Conservation (phyloP, 1,140 invertebrate species). For the Trichonephila clavipes region DNA sequence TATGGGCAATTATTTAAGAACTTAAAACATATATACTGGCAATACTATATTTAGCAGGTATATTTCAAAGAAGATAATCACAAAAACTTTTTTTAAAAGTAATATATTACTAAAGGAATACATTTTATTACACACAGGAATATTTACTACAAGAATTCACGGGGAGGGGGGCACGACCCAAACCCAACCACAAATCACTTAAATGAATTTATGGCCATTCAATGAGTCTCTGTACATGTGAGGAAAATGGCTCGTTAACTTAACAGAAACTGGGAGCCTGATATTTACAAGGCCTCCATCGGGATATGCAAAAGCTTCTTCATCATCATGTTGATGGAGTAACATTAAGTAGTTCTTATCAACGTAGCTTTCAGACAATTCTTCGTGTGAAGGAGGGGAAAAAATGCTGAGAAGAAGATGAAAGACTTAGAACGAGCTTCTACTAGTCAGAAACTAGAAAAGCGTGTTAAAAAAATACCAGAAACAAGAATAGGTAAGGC, state of each 20-base stretch:
- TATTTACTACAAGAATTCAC: background rate
- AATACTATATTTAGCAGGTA: too few relatives aligned
- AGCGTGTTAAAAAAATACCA: constrained; percentile 15
- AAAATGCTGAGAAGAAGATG: constrained; percentile 19
- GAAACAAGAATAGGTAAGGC: constrained; percentile 52
- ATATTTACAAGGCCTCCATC: constrained; percentile 37
- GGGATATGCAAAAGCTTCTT: constrained; percentile 41
- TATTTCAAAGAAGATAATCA: too few relatives aligned
- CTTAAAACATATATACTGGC: too few relatives aligned
- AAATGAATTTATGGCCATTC: background rate
- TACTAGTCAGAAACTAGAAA: constrained; percentile 36
- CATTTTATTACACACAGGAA: background rate
- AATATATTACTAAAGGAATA: too few relatives aligned
- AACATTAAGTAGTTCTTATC: constrained; percentile 76
- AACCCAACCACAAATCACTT: background rate
- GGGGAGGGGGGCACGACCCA: background rate
- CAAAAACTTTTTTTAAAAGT: too few relatives aligned
- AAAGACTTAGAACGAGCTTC: constrained; percentile 32
- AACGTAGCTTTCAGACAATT: constrained; percentile 68
- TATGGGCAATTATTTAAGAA: too few relatives aligned
- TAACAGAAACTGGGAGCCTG: background rate
- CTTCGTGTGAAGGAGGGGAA: background rate
- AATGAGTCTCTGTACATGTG: background rate
- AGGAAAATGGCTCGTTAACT: background rate
- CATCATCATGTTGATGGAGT: constrained; percentile 64